Percentiles rank a stretch among this genome's conserved stretches.
phyloP scores from a whole-genome alignment of 1,140 invertebrate species.

The Calliphora vicina region DNA sequence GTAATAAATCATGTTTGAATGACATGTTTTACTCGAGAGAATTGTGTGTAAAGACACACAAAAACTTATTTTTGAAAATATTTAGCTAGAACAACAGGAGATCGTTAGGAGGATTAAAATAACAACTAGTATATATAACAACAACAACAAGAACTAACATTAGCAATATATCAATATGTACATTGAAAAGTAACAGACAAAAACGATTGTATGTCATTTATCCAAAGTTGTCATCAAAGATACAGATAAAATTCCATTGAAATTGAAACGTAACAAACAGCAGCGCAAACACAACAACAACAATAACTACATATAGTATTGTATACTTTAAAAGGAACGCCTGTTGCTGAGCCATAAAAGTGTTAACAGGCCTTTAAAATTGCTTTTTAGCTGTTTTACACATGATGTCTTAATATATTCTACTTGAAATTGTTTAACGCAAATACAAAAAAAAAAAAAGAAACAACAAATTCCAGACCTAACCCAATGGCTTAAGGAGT shows the following conservation, averaged over 20 bases:
- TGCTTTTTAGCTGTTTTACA: background rate
- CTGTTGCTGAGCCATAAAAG: slow-evolving; percentile 28
- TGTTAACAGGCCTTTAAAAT: slow-evolving; percentile 36
- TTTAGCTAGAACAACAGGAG: background rate
- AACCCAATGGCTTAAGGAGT: background rate
- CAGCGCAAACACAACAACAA: background rate
- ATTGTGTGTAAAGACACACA: background rate
- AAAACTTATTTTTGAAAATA: background rate
- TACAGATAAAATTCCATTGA: slow-evolving; percentile 4
- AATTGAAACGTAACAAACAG: background rate
- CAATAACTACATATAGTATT: background rate
- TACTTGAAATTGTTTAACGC: background rate
- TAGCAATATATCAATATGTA: too few relatives aligned
- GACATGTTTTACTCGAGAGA: background rate
- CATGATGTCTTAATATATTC: slow-evolving; percentile 37
- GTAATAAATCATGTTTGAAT: slow-evolving; percentile 14
- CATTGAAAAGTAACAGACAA: background rate
- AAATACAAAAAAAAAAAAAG: background rate
- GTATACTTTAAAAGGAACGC: background rate
- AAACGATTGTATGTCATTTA: background rate
- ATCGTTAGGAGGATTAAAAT: slow-evolving; percentile 7
- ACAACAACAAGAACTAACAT: background rate
- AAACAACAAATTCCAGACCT: background rate
- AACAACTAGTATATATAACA: too few relatives aligned
- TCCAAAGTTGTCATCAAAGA: background rate